Evolutionary conservation across 1,140 invertebrate genomes (phyloP).

Genomic region (Teleogryllus occipitalis): DNA sequence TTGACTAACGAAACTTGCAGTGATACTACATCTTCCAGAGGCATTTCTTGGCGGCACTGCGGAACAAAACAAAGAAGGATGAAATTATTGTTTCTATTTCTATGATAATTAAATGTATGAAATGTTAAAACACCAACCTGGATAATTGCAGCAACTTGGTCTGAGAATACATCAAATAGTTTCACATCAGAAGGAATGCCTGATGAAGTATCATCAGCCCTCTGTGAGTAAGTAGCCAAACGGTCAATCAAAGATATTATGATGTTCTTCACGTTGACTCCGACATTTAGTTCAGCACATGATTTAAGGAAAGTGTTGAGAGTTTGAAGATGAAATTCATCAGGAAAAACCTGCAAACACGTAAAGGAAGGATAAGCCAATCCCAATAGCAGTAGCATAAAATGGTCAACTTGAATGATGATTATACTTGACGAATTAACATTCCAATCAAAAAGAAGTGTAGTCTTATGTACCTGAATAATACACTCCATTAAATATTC

Average conservation of each 20-base stretch:
- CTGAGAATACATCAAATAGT: slow-evolving; percentile 97
- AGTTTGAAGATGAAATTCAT: slow-evolving; percentile 97
- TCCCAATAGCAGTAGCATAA: background rate
- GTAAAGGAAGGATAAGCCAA: background rate
- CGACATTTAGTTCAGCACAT: slow-evolving; percentile 89
- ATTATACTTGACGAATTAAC: background rate
- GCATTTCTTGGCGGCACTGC: slow-evolving; percentile 84
- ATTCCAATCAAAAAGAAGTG: background rate
- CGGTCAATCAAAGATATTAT: slow-evolving; percentile 95
- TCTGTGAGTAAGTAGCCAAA: slow-evolving; percentile 72
- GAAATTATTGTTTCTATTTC: background rate
- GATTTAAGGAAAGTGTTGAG: slow-evolving; percentile 92
- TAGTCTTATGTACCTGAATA: slow-evolving; percentile 68
- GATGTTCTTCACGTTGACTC: slow-evolving; percentile 97
- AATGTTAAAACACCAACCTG: slow-evolving; percentile 47
- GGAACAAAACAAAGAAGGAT: slow-evolving; percentile 21
- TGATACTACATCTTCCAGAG: slow-evolving; percentile 90
- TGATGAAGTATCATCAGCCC: slow-evolving; percentile 55
- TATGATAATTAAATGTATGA: background rate
- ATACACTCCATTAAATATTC: slow-evolving; percentile 99
- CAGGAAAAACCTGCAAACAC: slow-evolving; percentile 81
- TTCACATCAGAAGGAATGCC: slow-evolving; percentile 82
- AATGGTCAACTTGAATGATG: background rate
- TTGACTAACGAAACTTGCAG: slow-evolving; percentile 93
- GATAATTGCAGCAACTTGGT: slow-evolving; percentile 92